phyloP scores from a whole-genome alignment of 2,888 invertebrate genomes.

The Drosophila emarginata region DNA sequence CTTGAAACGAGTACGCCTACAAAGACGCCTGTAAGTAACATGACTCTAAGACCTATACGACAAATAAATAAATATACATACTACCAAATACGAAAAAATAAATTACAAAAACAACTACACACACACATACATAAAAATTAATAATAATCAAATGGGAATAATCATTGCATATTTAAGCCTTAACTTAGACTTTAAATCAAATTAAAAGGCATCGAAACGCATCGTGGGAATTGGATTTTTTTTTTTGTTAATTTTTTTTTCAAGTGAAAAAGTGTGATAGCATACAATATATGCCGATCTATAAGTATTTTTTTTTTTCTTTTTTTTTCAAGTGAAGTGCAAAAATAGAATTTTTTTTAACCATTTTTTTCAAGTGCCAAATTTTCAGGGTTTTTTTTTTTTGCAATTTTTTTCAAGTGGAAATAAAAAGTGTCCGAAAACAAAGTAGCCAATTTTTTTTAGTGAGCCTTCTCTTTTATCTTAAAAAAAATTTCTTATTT shows the following conservation, averaged over 20 bases:
- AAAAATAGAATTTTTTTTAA: constrained; percentile 15
- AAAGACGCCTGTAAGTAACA: constrained; percentile 66
- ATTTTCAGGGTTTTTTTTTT: constrained; percentile 4
- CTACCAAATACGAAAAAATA: neutral
- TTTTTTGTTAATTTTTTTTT: constrained; percentile 25
- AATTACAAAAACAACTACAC: too few relatives aligned
- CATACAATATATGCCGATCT: neutral
- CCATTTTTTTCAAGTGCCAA: constrained; percentile 16
- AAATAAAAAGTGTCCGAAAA: neutral
- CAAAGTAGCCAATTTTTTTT: too few relatives aligned
- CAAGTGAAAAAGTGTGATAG: constrained; percentile 26
- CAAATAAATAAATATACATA: constrained; percentile 10
- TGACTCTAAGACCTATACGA: constrained; percentile 50
- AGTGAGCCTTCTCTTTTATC: constrained; percentile 20
- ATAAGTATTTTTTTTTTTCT: constrained; percentile 24
- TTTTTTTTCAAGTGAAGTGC: constrained; percentile 23
- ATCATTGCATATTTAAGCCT: constrained; percentile 17
- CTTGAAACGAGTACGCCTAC: constrained; percentile 67
- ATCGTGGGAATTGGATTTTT: constrained; percentile 39
- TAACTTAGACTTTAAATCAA: constrained; percentile 27
- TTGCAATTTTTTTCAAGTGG: constrained; percentile 11
- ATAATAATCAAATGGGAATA: constrained; percentile 15
- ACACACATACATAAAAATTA: constrained; percentile 6
- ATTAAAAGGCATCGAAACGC: constrained; percentile 5
- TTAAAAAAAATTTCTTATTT: constrained; percentile 17